Evolutionary conservation across 2,888 invertebrate species (phyloP), one percentile per base, ranked within the genome.

Genomic region (Aspidapion aeneum): DNA sequence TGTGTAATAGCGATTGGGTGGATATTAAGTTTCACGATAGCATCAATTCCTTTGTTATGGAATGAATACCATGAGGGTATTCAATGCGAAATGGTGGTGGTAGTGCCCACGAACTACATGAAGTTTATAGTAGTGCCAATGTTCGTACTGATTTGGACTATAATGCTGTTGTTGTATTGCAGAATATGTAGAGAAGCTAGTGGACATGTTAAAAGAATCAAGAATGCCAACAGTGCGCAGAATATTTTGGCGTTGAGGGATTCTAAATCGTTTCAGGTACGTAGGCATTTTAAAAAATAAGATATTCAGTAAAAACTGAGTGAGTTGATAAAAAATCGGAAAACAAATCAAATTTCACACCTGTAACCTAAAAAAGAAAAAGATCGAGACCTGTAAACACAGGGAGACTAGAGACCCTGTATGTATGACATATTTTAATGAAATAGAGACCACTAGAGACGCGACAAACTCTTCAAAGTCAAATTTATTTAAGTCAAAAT

Each of bases 161-260:
- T 86, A 70, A 90, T 92, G 88, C 82, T 90, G 70, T 77, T 89
- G 57, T 82, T 92, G 63, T 92, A 93, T 78, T 87, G 87, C 84
- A 84, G 89, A 72, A 93, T 93, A 73, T 91, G 90, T 87, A 83
- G 86, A 35, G 91, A 91, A 77, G 91, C 92, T 1, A 84, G 86
- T 2, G 87, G 86, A 71, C 91, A 92, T 76, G 87, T 87, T 18
- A 84, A 86, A 69, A 83, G 90, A 65, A 81, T 90, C 78, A 84
- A 88, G 52, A 85, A 84, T 65, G 83, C 85, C 71, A 84, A 84
- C 55, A 86, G 85, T 74, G 83, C 84, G 69, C 72, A 76, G 63
- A 78, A 83, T 7, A 82, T 84, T 17, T 82, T 84, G 65, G 84
- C 68, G 21, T 68, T 76, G 55, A 74, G 74, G 58, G 90, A 90